A percentile compares a stretch with the other conserved stretches of the same genome.
Conservation (phyloP, 1,140 invertebrate species). For the Drosophila orena region DNA sequence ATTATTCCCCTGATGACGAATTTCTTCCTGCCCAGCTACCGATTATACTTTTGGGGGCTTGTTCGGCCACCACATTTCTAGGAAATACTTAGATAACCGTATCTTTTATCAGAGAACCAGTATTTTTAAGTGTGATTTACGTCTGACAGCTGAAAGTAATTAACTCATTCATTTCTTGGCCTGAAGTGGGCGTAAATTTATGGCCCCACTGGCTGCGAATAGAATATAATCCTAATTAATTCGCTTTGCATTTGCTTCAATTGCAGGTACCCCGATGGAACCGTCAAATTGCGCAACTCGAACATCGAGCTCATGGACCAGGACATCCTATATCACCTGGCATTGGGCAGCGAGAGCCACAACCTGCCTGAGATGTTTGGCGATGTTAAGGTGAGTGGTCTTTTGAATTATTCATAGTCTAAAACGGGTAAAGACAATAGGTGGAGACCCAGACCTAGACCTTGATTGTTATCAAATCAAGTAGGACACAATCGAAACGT, state of each 20-base stretch:
- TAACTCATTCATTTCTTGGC: constrained; percentile 9
- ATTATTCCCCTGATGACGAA: background rate
- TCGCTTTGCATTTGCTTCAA: background rate
- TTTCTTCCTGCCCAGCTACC: constrained; percentile 8
- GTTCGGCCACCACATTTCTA: constrained; percentile 14
- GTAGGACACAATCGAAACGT: constrained; percentile 27
- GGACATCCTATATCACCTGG: constrained; percentile 97
- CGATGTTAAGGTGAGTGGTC: constrained; percentile 93
- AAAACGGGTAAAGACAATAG: constrained; percentile 1
- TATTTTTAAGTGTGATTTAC: constrained; percentile 9
- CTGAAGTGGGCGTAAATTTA: background rate
- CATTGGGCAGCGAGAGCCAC: constrained; percentile 94
- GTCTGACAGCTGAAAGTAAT: constrained; percentile 32
- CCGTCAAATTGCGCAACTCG: constrained; percentile 92
- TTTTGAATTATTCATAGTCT: constrained; percentile 15
- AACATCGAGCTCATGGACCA: constrained; percentile 96
- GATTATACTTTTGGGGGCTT: constrained; percentile 40
- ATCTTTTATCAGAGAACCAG: constrained; percentile 9
- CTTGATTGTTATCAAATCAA: constrained; percentile 43
- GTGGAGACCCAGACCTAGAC: constrained; percentile 36
- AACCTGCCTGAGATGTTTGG: constrained; percentile 98
- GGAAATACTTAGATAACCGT: constrained; percentile 21
- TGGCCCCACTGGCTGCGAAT: background rate
- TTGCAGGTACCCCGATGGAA: constrained; percentile 91
- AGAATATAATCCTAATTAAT: background rate